Conservation (phyloP, 2,888 invertebrate species). For the Cryptophagus acutangulus region DNA sequence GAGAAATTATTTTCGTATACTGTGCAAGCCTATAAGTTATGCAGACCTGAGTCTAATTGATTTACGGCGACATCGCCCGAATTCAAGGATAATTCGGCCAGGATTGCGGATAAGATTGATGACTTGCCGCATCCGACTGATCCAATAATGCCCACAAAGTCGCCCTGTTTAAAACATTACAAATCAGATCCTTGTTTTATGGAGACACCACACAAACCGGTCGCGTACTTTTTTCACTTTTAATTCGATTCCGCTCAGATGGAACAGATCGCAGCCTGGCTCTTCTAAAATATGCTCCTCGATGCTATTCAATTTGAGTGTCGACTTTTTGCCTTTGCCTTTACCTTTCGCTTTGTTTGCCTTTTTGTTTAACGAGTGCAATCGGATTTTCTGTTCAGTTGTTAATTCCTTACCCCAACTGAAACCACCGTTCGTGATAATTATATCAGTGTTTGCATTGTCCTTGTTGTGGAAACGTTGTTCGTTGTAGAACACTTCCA, state of each 20-base stretch:
- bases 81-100: conserved; percentile 75
- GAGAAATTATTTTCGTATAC: neutral
- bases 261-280: conserved; percentile 34
- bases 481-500: conserved; percentile 60
- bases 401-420: conserved; percentile 52
- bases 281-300: conserved; percentile 19
- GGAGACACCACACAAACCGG: too few species aligned
- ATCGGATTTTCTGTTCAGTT: conserved; percentile 36
- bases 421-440: conserved; percentile 59
- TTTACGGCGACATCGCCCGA: conserved; percentile 66
- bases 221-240: conserved; percentile 46
- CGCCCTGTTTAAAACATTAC: conserved; percentile 52
- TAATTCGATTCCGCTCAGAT: conserved; percentile 45
- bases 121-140: conserved; percentile 90
- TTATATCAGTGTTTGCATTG: conserved; percentile 49
- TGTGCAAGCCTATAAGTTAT: neutral
- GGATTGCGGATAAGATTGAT: conserved; percentile 74
- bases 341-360: conserved; percentile 49
- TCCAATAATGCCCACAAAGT: conserved; percentile 82
- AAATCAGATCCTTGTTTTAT: too few species aligned
- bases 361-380: conserved; percentile 31
- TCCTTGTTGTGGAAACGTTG: conserved; percentile 42
- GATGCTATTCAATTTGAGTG: conserved; percentile 21
- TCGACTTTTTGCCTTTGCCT: conserved; percentile 48
- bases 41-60: conserved; percentile 59